phyloP scores from a whole-genome alignment of 1,140 invertebrate species.

The Chymomyza costata region DNA sequence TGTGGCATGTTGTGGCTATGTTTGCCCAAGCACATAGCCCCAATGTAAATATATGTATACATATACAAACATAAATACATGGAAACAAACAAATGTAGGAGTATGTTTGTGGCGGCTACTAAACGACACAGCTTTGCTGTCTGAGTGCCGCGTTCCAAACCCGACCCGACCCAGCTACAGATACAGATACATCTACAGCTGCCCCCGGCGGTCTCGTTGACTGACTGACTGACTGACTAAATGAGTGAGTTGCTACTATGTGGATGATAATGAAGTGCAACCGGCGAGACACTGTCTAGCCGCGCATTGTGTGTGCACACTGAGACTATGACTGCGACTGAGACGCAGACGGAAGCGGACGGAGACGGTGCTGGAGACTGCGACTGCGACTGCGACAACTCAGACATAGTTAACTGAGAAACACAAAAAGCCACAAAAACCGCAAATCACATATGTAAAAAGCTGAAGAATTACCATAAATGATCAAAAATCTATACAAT shows the following conservation, averaged over 20 bases:
- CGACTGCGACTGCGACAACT: slow-evolving; percentile 2
- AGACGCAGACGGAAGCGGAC: slow-evolving; percentile 10
- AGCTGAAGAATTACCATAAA: neutral
- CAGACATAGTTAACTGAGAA: slow-evolving; percentile 22
- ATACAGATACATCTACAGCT: no score
- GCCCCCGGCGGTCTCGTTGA: slow-evolving; percentile 17
- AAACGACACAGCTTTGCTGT: slow-evolving; percentile 24
- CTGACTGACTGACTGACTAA: slow-evolving; percentile 27
- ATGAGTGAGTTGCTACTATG: slow-evolving; percentile 29
- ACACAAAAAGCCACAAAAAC: slow-evolving; percentile 29
- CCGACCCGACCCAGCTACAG: no score
- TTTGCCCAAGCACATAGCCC: slow-evolving; percentile 3
- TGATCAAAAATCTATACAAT: no score
- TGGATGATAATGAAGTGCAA: slow-evolving; percentile 72
- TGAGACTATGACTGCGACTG: neutral
- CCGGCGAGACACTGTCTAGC: slow-evolving; percentile 74
- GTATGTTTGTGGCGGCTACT: slow-evolving; percentile 38
- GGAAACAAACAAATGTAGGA: slow-evolving; percentile 57
- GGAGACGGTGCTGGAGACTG: neutral
- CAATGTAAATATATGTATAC: no score
- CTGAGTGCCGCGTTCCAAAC: slow-evolving; percentile 23
- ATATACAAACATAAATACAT: no score
- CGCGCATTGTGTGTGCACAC: slow-evolving; percentile 47
- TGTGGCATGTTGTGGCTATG: slow-evolving; percentile 17
- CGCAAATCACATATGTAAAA: slow-evolving; percentile 5